Conservation (phyloP, 1,140 invertebrate species). For the Metopolophium dirhodum region DNA sequence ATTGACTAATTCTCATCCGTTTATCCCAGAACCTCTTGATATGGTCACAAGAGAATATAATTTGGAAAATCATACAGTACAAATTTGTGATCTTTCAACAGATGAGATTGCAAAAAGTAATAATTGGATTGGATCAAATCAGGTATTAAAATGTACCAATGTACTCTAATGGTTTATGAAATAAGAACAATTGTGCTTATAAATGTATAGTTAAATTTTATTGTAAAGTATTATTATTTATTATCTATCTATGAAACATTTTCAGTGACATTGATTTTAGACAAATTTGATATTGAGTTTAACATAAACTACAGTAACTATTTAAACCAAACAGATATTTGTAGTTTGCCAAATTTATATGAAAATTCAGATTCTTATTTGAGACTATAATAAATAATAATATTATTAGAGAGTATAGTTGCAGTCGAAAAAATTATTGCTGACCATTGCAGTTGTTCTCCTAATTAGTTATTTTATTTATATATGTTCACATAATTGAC, state of each 20-base stretch:
- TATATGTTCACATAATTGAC: no score
- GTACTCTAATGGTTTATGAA: background rate
- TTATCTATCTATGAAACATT: background rate
- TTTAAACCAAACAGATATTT: background rate
- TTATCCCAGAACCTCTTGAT: slow-evolving; percentile 73
- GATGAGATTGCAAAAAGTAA: slow-evolving; percentile 71
- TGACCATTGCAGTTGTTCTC: background rate
- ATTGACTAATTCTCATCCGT: slow-evolving; percentile 69
- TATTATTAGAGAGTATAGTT: background rate
- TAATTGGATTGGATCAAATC: slow-evolving; percentile 75
- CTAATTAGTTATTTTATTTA: no score
- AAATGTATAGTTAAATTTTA: background rate
- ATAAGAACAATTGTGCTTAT: background rate
- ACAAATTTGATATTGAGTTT: background rate
- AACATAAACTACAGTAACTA: background rate
- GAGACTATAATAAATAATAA: background rate
- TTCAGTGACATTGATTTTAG: background rate
- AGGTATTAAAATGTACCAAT: slow-evolving; percentile 61
- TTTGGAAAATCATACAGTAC: slow-evolving; percentile 76
- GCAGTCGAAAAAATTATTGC: background rate
- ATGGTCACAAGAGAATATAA: slow-evolving; percentile 74
- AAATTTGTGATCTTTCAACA: slow-evolving; percentile 74
- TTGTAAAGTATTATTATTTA: no score
- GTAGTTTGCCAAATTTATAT: background rate
- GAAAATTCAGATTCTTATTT: background rate